Base-by-base conservation (phyloP, 2,888 invertebrate genomes). In the Pomacea canaliculata region DNA sequence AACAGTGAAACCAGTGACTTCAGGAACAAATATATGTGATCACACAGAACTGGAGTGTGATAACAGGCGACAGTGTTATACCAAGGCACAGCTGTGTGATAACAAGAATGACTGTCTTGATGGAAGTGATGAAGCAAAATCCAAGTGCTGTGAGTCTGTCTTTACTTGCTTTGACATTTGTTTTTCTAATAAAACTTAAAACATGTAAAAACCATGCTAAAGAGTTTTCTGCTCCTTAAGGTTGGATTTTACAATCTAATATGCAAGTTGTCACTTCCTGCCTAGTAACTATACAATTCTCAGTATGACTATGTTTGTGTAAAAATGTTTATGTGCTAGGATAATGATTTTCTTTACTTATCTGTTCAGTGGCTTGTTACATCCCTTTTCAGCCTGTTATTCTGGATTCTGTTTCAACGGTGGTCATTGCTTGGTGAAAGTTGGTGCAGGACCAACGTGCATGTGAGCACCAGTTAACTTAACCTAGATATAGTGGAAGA, bases 381-480 rank as follows among this genome's bases (percentile, higher is more conserved):
- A 56, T 13, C 16, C 13, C 16, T 16, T 56, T 56, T 16, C 51
- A 56, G 81, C 75, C 23, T 85, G 85, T 71, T 75, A 80, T 67
- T 71, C 67, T 18, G 71, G 76, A 48, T 84, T 81, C 79, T 88
- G 88, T 77, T 82, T 81, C 71, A 85, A 85, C 79, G 83, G 83
- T 37, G 85, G 84, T 56, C 76, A 70, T 0, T 88, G 88, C 76
- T 69, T 71, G 3, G 37, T 63, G 4, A 77, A 71, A 46, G 71
- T 71, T 12, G 78, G 71, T 51, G 78, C 78, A 67, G 79, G 82
- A 8, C 73, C 77, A 18, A 80, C 76, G 51, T 81, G 84, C 81
- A 76, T 73, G 83, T 83, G 78, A 80, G 83, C 73, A 80, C 16
- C 77, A 13, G 16, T 56, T 10, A 16, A 56, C 16, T 10, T 13